Evolutionary conservation across 2,797 vertebrate species (phyloP).

Genomic region (Sebastolobus alascanus): DNA sequence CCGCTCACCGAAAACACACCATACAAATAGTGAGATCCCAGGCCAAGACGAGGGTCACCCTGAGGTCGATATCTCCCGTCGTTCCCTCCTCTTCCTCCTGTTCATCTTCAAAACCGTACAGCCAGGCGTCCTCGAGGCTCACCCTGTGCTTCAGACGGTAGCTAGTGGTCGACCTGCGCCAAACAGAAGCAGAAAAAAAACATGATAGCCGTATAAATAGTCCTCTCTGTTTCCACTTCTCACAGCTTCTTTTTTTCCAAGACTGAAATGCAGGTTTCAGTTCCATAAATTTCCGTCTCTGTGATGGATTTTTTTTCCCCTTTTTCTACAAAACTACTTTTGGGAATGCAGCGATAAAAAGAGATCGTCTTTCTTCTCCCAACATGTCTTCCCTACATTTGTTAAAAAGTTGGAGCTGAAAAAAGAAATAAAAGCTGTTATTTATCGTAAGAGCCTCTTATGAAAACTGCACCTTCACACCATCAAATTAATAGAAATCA

Average conservation of each 20-base stretch:
- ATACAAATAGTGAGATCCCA: constrained; percentile 75
- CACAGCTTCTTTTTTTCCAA: background rate
- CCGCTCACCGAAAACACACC: constrained; percentile 78
- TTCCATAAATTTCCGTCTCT: constrained; percentile 18
- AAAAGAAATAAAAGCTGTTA: background rate
- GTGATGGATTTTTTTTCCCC: background rate
- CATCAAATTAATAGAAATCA: background rate
- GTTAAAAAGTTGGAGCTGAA: background rate
- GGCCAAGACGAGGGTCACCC: constrained; percentile 72
- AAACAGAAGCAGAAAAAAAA: constrained; percentile 9
- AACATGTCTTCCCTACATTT: background rate
- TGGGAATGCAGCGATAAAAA: background rate
- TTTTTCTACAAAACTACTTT: background rate
- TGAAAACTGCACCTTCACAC: background rate
- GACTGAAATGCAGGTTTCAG: constrained; percentile 12
- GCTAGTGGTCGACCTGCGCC: constrained; percentile 73
- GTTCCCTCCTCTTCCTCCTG: constrained; percentile 51
- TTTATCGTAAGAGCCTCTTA: background rate
- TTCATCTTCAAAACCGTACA: constrained; percentile 70
- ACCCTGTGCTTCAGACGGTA: constrained; percentile 81
- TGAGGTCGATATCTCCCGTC: constrained; percentile 40
- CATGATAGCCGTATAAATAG: background rate
- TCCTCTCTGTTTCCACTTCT: background rate
- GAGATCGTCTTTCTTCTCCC: background rate
- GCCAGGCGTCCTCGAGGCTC: constrained; percentile 74